These are phyloP conservation scores for Hemibagrus guttatus DNA, from an alignment of 2,797 vertebrate species.

Conservation along the genomic window DNA sequence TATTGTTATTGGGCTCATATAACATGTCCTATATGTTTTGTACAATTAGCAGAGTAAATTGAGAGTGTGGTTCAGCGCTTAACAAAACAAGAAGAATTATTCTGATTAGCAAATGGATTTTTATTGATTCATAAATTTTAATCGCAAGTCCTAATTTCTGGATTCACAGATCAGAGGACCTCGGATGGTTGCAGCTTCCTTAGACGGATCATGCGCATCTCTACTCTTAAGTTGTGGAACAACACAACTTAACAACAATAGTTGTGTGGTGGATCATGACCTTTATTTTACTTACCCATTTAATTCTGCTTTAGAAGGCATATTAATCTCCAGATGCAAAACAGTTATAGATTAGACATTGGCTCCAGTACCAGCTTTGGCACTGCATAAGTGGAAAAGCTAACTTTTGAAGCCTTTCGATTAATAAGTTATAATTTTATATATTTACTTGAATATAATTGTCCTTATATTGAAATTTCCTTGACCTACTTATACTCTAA, in stretches of 20 bases:
- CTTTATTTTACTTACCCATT: background rate
- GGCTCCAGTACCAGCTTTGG: background rate
- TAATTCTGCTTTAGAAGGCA: background rate
- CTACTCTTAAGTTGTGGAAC: background rate
- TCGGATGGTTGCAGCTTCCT: constrained; percentile 73
- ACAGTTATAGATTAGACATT: background rate
- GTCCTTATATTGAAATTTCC: background rate
- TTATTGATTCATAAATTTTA: constrained; percentile 20
- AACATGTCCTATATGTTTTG: background rate
- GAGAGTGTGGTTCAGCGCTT: background rate
- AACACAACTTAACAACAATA: background rate
- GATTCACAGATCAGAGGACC: constrained; percentile 72
- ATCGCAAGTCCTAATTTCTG: constrained; percentile 17
- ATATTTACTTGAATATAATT: background rate
- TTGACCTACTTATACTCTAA: background rate
- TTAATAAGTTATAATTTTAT: background rate
- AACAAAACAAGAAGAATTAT: background rate
- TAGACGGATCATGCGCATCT: constrained; percentile 32
- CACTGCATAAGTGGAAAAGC: background rate
- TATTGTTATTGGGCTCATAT: background rate
- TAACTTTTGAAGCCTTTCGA: background rate
- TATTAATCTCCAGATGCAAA: background rate
- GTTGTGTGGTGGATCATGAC: background rate
- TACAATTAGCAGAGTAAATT: constrained; percentile 1
- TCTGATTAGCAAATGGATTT: background rate